These are phyloP conservation scores for Coregonus clupeaformis DNA, from an alignment of 2,113 vertebrate species.

Conservation along the genomic window DNA sequence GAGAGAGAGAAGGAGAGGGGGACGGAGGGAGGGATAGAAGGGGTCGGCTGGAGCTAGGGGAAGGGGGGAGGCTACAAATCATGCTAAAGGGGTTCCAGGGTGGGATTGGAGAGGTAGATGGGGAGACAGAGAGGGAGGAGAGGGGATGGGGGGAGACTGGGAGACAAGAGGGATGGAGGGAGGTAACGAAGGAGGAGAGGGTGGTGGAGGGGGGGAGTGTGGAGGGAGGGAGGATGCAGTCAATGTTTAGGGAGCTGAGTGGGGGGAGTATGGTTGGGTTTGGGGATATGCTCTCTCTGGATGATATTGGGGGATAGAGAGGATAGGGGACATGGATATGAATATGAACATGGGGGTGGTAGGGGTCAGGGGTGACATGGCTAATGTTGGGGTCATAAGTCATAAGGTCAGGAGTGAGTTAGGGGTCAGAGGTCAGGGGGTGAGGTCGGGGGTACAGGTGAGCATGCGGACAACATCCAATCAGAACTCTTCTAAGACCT, in stretches of 20 bases:
- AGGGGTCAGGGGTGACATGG: slow-evolving; percentile 46
- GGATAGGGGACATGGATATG: slow-evolving; percentile 61
- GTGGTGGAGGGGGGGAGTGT: slow-evolving; percentile 54
- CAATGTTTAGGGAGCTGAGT: slow-evolving; percentile 66
- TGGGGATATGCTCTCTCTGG: slow-evolving; percentile 88
- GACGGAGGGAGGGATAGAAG: slow-evolving; percentile 58
- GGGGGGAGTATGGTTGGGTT: slow-evolving; percentile 80
- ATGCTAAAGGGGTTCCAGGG: slow-evolving; percentile 68
- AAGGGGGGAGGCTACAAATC: slow-evolving; percentile 55
- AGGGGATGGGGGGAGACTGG: slow-evolving; percentile 51
- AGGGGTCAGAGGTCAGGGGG: slow-evolving; percentile 75
- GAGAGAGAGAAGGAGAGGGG: slow-evolving; percentile 49
- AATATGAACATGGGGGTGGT: slow-evolving; percentile 58
- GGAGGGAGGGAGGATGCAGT: slow-evolving; percentile 58
- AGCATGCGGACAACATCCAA: slow-evolving; percentile 91
- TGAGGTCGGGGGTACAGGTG: slow-evolving; percentile 92
- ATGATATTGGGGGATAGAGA: slow-evolving; percentile 61
- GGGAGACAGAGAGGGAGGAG: slow-evolving; percentile 57
- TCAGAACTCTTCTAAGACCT: slow-evolving; percentile 97
- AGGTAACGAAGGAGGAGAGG: slow-evolving; percentile 58
- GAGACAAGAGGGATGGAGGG: slow-evolving; percentile 29
- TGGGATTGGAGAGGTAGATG: slow-evolving; percentile 55
- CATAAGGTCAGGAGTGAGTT: slow-evolving; percentile 64
- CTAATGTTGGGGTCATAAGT: slow-evolving; percentile 27
- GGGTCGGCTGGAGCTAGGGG: slow-evolving; percentile 54